Evolutionary conservation across 2,113 vertebrate species (phyloP), one percentile per base, ranked within the genome.

Genomic region (Martes martes): DNA sequence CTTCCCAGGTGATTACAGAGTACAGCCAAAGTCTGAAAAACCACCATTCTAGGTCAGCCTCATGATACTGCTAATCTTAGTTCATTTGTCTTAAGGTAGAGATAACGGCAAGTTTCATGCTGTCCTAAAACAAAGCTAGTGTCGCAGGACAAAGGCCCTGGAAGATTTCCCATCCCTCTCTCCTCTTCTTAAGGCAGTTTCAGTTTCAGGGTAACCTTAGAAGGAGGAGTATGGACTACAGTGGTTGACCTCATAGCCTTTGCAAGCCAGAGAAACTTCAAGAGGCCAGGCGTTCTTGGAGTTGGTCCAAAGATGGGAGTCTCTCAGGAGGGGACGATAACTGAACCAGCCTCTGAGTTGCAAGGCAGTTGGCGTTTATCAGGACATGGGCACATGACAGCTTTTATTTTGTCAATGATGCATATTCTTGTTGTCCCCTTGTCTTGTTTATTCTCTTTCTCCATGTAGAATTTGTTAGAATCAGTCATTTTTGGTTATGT

Each of bases 181-280:
- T 89, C 28, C 61, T 92, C 33, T 84, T 92, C 87, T 81, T 86
- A 92, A 94, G 63, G 55, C 59, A 85, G 84, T 91, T 95, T 96
- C 71, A 89, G 50, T 94, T 96, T 97, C 93, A 91, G 69, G 78
- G 96, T 96, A 97, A 98, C 76, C 69, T 95, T 96, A 94, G 90
- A 95, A 94, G 81, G 91, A 94, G 89, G 74, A 76, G 23, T 50
- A 33, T 50, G 63, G 74, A 59, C 67, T 67, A 47, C 11, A 33
- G 42, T 79, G 80, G 50, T 76, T 96, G 96, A 96, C 96, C 96
- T 97, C 87, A 71, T 71, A 74, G 74, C 73, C 57, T 91, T 55
- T 88, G 33, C 47, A 78, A 78, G 78, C 50, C 52, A 88, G 36
- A 45, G 61, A 85, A 86, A 85, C 73, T 93, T 96, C 61, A 93